These are phyloP conservation scores for Sebastes miniatus DNA, from an alignment of 2,797 vertebrate species.

Conservation along the genomic window DNA sequence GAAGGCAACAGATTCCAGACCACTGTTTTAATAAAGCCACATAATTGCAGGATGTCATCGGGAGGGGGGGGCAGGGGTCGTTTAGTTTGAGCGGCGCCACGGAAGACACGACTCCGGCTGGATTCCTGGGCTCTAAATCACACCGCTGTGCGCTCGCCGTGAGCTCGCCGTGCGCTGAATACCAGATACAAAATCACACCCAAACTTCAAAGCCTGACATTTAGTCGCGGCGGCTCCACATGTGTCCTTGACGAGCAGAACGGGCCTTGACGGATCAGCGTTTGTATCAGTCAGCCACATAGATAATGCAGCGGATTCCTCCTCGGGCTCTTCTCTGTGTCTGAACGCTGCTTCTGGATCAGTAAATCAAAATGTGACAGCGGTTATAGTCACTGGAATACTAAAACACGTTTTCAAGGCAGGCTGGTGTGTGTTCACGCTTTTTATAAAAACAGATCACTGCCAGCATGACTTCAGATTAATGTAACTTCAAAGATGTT, in stretches of 20 bases:
- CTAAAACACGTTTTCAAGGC: neutral
- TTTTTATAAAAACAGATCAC: neutral
- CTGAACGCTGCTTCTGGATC: conserved; percentile 11
- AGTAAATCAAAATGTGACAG: conserved; percentile 3
- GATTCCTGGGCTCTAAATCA: conserved; percentile 1
- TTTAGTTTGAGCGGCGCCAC: conserved; percentile 6
- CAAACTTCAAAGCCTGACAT: conserved; percentile 6
- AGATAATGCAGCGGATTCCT: conserved; percentile 33
- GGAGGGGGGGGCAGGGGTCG: neutral
- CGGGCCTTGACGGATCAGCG: conserved; percentile 8
- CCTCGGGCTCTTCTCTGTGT: neutral
- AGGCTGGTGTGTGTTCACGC: neutral
- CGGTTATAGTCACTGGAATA: neutral
- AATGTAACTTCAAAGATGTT: neutral
- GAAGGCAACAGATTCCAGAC: conserved; percentile 1
- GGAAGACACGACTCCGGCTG: neutral
- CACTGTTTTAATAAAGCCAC: conserved; percentile 31
- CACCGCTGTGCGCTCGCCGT: neutral
- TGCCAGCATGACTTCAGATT: neutral
- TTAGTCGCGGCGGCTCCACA: neutral
- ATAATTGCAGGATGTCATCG: conserved; percentile 17
- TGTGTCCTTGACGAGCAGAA: neutral
- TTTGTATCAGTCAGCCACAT: neutral
- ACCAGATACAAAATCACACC: neutral
- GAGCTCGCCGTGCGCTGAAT: neutral